Conservation (phyloP, 2,113 vertebrate species). For the Dolichallabes microphthalmus region DNA sequence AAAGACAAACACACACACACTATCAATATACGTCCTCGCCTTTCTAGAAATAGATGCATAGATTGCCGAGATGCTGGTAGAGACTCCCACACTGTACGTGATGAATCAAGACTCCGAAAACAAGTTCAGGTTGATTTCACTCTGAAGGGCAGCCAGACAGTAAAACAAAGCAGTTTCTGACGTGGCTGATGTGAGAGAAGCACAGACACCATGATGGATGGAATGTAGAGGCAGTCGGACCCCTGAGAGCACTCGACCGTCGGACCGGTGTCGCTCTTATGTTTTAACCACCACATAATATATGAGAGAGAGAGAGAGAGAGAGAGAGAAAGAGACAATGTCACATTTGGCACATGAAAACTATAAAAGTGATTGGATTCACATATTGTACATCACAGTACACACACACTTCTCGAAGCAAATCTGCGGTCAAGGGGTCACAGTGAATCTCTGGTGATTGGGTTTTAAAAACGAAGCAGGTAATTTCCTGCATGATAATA, state of each 20-base stretch:
- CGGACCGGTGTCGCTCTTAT: not conserved
- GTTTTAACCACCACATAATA: not conserved
- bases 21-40: not conserved
- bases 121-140: not conserved
- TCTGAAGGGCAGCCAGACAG: not conserved
- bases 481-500: not conserved
- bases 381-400: constrained; percentile 37
- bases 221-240: constrained; percentile 23
- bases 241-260: not conserved
- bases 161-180: not conserved
- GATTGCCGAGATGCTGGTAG: constrained; percentile 41
- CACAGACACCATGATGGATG: not conserved
- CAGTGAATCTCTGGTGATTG: not conserved
- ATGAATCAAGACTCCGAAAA: not conserved
- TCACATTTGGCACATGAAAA: constrained; percentile 18
- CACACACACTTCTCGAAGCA: constrained; percentile 10
- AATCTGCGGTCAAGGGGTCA: not conserved
- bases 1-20: not conserved
- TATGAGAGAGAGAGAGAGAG: not conserved
- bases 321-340: not conserved
- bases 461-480: not conserved
- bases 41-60: constrained; percentile 42
- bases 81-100: not conserved
- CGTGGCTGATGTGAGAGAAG: not conserved
- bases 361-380: constrained; percentile 35